phyloP scores from a whole-genome alignment of 92 coral and sea anemone species.

The Meandrina meandrites region DNA sequence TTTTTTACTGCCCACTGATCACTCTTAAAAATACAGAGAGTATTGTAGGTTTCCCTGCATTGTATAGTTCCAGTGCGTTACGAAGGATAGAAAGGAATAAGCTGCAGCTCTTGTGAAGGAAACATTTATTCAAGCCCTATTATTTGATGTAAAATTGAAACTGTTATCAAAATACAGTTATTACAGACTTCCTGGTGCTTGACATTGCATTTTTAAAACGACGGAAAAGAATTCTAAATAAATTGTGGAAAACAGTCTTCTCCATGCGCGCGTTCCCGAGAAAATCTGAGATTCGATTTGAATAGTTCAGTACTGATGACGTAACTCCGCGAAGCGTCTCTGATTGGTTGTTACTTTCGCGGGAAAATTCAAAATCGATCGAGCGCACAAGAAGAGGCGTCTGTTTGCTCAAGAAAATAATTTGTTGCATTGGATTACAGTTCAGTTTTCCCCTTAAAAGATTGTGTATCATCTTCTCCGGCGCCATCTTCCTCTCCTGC shows the following conservation, averaged over 20 bases:
- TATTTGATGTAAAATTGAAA: too few relatives aligned
- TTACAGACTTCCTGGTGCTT: background rate
- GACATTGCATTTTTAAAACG: background rate
- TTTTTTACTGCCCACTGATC: too few relatives aligned
- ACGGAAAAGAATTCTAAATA: background rate
- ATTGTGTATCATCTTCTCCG: slow-evolving; percentile 1
- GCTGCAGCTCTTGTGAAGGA: background rate
- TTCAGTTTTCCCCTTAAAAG: slow-evolving; percentile 39
- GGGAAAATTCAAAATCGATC: background rate
- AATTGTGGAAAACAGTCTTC: background rate
- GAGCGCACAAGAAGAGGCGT: background rate
- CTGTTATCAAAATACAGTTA: background rate
- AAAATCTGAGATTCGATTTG: background rate
- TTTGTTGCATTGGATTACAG: slow-evolving; percentile 12
- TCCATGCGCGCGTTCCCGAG: background rate
- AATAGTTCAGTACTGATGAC: background rate
- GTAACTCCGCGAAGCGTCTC: background rate
- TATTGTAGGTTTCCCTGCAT: too few relatives aligned
- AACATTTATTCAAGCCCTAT: background rate
- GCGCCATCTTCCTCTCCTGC: slow-evolving; percentile 42
- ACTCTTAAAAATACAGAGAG: too few relatives aligned
- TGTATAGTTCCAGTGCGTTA: too few relatives aligned
- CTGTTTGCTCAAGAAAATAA: background rate
- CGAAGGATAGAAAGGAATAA: background rate
- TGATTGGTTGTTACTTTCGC: background rate